Percentiles rank a stretch among this genome's conserved stretches.
phyloP scores from a whole-genome alignment of 2,888 invertebrate species.

The Osedax frankpressi region DNA sequence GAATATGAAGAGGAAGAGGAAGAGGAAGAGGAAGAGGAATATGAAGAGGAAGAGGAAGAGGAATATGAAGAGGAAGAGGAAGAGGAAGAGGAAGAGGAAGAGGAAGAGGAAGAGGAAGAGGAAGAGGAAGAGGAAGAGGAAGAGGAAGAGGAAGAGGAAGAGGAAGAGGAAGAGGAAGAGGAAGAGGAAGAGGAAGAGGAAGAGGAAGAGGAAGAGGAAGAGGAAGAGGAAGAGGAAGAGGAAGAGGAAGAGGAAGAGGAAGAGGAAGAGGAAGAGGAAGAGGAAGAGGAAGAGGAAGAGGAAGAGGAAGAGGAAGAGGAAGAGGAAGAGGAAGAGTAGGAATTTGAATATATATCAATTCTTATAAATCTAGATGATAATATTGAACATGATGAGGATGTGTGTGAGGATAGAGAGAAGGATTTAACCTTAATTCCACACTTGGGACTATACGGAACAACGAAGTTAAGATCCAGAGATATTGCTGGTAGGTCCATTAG shows the following conservation, averaged over 20 bases:
- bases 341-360: too few relatives aligned
- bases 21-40: too few relatives aligned
- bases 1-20: too few relatives aligned
- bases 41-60: too few relatives aligned
- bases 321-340: too few relatives aligned
- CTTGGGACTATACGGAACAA: not conserved
- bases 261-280: too few relatives aligned
- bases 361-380: too few relatives aligned
- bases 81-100: not conserved
- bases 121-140: conserved; percentile 30
- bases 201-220: conserved; percentile 9
- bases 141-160: conserved; percentile 26
- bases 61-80: too few relatives aligned
- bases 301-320: too few relatives aligned
- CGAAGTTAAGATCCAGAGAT: not conserved
- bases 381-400: too few relatives aligned
- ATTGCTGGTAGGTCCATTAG: not conserved
- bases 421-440: not conserved
- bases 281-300: too few relatives aligned
- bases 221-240: conserved; percentile 9
- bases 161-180: conserved; percentile 23
- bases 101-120: conserved; percentile 23
- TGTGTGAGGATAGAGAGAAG: too few relatives aligned
- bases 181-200: conserved; percentile 26
- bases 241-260: conserved; percentile 8